A percentile compares a stretch with the other conserved stretches of the same genome.
phyloP scores from a whole-genome alignment of 2,888 invertebrate genomes.

The Cryptocephalus primarius region DNA sequence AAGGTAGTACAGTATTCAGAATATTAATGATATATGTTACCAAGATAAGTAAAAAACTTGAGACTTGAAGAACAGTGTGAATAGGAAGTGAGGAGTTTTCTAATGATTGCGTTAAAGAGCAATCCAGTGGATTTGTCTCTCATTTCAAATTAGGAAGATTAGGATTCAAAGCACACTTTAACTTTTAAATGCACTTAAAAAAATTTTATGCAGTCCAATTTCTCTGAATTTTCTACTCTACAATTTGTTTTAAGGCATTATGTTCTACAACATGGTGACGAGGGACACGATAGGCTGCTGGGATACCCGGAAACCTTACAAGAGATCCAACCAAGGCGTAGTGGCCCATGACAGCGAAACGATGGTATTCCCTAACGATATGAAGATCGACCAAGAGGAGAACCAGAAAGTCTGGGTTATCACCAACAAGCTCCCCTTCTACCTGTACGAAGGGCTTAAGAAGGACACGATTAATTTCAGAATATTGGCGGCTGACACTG shows the following conservation, averaged over 20 bases:
- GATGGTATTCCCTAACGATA: conserved; percentile 69
- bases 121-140: too few relatives aligned
- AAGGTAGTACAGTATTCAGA: conserved; percentile 33
- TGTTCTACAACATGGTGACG: conserved; percentile 71
- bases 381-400: conserved; percentile 60
- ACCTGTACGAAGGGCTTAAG: conserved; percentile 54
- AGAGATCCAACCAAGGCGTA: conserved; percentile 48
- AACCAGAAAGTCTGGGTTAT: conserved; percentile 66
- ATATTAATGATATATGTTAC: background rate
- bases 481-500: conserved; percentile 54
- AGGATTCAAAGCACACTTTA: too few relatives aligned
- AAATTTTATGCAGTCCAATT: too few relatives aligned
- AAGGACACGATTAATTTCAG: conserved; percentile 60
- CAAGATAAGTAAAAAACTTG: too few relatives aligned
- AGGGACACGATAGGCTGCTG: conserved; percentile 70
- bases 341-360: conserved; percentile 52
- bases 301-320: conserved; percentile 63
- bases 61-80: too few relatives aligned
- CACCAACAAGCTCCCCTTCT: conserved; percentile 64
- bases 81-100: too few relatives aligned
- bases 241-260: conserved; percentile 34
- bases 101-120: too few relatives aligned
- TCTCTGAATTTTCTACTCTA: too few relatives aligned
- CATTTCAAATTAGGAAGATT: too few relatives aligned
- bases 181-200: too few relatives aligned